Conservation (phyloP, 2,888 invertebrate genomes). For the Gastrophysa polygoni region DNA sequence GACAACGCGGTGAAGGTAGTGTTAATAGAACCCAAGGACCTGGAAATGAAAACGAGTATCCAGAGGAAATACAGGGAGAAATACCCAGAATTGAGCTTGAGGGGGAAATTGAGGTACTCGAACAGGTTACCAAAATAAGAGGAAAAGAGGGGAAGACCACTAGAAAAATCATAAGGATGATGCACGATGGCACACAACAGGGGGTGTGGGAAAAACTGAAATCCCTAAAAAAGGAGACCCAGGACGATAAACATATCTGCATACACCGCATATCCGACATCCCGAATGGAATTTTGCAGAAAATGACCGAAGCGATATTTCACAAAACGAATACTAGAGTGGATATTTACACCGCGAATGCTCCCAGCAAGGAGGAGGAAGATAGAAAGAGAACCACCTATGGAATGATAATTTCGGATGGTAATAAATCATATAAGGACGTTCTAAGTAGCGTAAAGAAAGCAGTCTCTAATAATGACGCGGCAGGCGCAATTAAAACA, state of each 20-base stretch:
- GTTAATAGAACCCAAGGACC: slow-evolving; percentile 17
- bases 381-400: background rate
- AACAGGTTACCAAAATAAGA: slow-evolving; percentile 2
- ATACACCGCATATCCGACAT: slow-evolving; percentile 3
- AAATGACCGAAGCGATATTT: background rate
- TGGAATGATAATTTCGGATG: background rate
- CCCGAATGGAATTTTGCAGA: background rate
- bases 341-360: background rate
- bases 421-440: slow-evolving; percentile 2
- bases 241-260: background rate
- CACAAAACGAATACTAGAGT: background rate
- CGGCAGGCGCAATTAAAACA: background rate
- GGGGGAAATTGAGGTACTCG: slow-evolving; percentile 12
- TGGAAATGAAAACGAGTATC: slow-evolving; percentile 13
- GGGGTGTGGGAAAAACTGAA: slow-evolving; percentile 1
- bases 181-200: background rate
- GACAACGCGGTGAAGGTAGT: slow-evolving; percentile 16
- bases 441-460: background rate
- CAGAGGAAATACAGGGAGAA: slow-evolving; percentile 21
- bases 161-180: background rate
- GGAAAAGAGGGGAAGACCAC: slow-evolving; percentile 1
- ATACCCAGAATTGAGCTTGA: slow-evolving; percentile 13
- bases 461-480: background rate
- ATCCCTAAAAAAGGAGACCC: background rate
- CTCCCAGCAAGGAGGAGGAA: background rate